These are phyloP conservation scores for Creontiades dilutus DNA, from an alignment of 2,888 invertebrate species.

Conservation along the genomic window DNA sequence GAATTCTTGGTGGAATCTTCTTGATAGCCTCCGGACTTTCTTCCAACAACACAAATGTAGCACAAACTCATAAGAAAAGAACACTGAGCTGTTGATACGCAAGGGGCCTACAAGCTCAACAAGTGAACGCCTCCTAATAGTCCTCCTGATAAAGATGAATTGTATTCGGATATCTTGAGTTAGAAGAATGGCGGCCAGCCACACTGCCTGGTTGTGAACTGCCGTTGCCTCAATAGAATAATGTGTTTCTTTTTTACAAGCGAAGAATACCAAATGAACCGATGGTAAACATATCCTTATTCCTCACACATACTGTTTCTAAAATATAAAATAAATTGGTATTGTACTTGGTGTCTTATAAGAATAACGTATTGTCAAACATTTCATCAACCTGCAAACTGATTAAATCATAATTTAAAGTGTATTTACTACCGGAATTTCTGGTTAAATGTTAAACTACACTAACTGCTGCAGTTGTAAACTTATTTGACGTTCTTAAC, in stretches of 20 bases:
- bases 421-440: too few species aligned
- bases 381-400: too few species aligned
- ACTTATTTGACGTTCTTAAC: too few species aligned
- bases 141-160: constrained; percentile 57
- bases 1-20: background rate
- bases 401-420: too few species aligned
- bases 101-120: constrained; percentile 20
- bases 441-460: too few species aligned
- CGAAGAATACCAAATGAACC: too few species aligned
- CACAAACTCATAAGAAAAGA: background rate
- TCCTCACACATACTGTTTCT: too few species aligned
- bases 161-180: constrained; percentile 64
- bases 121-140: constrained; percentile 60
- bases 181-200: background rate
- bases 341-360: too few species aligned
- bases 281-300: too few species aligned
- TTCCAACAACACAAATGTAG: background rate
- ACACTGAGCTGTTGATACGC: constrained; percentile 19
- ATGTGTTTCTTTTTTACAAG: background rate
- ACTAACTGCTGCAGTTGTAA: too few species aligned
- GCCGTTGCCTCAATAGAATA: background rate
- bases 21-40: background rate
- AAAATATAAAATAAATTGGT: too few species aligned
- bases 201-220: background rate
- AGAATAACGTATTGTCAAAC: too few species aligned